Evolutionary conservation across 2,113 vertebrate genomes (phyloP).

Genomic region (Cathartes aura): DNA sequence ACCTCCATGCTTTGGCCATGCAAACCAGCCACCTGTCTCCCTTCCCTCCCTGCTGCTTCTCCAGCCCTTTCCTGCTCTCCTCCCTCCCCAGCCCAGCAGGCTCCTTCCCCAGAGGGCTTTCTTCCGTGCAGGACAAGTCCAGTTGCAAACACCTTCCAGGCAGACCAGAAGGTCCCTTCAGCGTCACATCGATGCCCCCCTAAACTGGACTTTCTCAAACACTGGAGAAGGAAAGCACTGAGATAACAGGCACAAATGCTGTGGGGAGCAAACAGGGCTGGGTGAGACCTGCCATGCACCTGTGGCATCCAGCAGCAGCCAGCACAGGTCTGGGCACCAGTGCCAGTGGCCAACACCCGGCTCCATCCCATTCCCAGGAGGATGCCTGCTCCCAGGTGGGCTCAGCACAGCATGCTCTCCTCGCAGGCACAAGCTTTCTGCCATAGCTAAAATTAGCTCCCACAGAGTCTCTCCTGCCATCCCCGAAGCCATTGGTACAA

Average conservation of each 20-base stretch:
- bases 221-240: neutral
- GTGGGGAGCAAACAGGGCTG: neutral
- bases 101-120: neutral
- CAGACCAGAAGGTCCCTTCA: neutral
- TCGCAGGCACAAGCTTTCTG: neutral
- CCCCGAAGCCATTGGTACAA: constrained; percentile 33
- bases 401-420: neutral
- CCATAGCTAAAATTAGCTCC: constrained; percentile 1
- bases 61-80: neutral
- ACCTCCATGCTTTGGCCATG: neutral
- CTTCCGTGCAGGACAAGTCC: neutral
- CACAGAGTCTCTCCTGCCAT: constrained; percentile 1
- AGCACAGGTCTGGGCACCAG: neutral
- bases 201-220: neutral
- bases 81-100: neutral
- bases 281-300: neutral
- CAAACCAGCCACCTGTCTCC: neutral
- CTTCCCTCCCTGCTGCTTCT: too few species aligned
- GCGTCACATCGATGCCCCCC: neutral
- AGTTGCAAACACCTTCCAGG: neutral
- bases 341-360: neutral
- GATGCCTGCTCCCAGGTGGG: neutral
- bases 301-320: neutral
- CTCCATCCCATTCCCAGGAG: neutral
- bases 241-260: neutral